These are phyloP conservation scores for Cephalopholis sonnerati DNA, from an alignment of 2,113 vertebrate species.

Conservation along the genomic window DNA sequence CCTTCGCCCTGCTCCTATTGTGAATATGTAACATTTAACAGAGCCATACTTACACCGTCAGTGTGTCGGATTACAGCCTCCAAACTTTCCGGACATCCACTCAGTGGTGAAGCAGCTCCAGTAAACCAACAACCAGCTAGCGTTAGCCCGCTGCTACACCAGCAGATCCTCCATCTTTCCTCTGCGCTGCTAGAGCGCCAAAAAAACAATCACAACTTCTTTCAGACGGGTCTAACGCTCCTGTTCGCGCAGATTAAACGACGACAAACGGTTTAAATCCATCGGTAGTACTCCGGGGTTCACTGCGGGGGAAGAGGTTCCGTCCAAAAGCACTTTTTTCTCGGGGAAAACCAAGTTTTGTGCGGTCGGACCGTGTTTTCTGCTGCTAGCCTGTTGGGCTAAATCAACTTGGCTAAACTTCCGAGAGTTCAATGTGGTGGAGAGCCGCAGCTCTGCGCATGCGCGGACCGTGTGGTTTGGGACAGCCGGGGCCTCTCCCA, in stretches of 20 bases:
- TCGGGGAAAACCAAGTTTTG: slow-evolving; percentile 61
- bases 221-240: slow-evolving; percentile 47
- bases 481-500: slow-evolving; percentile 57
- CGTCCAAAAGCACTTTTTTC: slow-evolving; percentile 39
- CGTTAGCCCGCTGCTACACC: slow-evolving; percentile 75
- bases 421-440: slow-evolving; percentile 74
- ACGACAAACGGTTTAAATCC: slow-evolving; percentile 40
- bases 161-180: slow-evolving; percentile 80
- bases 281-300: slow-evolving; percentile 22
- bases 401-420: slow-evolving; percentile 76
- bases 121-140: slow-evolving; percentile 45
- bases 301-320: background rate
- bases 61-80: background rate
- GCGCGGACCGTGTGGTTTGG: slow-evolving; percentile 51
- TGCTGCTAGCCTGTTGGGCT: slow-evolving; percentile 61
- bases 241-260: background rate
- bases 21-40: background rate
- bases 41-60: slow-evolving; percentile 45
- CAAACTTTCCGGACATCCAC: slow-evolving; percentile 27
- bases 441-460: slow-evolving; percentile 57
- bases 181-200: slow-evolving; percentile 77
- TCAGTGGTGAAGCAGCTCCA: background rate
- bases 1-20: background rate
- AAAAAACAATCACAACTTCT: slow-evolving; percentile 84
- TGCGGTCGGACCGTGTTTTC: slow-evolving; percentile 38